These are phyloP conservation scores for Slavum lentiscoides DNA, from an alignment of 2,888 invertebrate genomes.

Conservation along the genomic window DNA sequence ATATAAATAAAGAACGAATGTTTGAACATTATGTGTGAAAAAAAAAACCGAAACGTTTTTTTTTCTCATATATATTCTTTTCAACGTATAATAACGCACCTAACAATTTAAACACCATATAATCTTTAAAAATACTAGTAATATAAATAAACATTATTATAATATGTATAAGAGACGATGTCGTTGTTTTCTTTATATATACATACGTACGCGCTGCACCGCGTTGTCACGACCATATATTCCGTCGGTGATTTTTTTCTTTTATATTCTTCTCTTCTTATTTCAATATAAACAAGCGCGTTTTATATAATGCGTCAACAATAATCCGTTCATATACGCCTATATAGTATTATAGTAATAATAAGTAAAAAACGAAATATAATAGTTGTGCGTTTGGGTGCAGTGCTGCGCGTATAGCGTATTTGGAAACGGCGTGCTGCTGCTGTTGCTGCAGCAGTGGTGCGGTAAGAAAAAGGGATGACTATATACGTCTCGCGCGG, in stretches of 20 bases:
- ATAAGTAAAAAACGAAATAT: not conserved
- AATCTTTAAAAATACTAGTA: too few relatives aligned
- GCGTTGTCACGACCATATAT: too few relatives aligned
- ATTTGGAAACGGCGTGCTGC: not conserved
- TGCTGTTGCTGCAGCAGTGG: not conserved
- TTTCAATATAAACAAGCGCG: not conserved
- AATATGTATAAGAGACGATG: not conserved
- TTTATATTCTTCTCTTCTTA: not conserved
- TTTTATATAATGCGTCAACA: slow-evolving; percentile 29
- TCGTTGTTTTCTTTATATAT: slow-evolving; percentile 25
- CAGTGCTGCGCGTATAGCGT: too few relatives aligned
- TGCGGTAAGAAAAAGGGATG: slow-evolving; percentile 31
- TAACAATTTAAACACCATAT: too few relatives aligned
- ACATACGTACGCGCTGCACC: too few relatives aligned
- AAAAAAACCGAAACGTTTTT: too few relatives aligned
- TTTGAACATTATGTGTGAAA: too few relatives aligned
- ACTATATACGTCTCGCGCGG: not conserved
- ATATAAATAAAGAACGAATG: too few relatives aligned
- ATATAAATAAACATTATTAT: not conserved
- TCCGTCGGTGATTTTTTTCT: slow-evolving; percentile 12
- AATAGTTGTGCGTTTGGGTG: not conserved
- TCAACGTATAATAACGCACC: too few relatives aligned
- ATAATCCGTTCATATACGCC: not conserved
- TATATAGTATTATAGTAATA: not conserved
- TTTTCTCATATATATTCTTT: too few relatives aligned